Evolutionary conservation across 2,888 invertebrate genomes (phyloP), one percentile per base, ranked within the genome.

Genomic region (Nemurella pictetii): DNA sequence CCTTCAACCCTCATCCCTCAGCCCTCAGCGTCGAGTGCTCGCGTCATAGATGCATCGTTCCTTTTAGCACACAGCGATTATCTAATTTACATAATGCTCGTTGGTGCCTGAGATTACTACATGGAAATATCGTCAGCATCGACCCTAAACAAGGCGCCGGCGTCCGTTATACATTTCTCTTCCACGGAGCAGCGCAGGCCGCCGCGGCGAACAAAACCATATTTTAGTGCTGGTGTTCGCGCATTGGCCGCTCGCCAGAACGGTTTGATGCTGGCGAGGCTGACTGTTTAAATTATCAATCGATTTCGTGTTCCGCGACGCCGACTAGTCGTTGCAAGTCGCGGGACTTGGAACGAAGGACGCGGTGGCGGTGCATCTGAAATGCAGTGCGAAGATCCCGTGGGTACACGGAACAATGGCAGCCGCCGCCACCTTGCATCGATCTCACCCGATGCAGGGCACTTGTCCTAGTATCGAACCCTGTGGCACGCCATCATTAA

Each of bases 71-170:
- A 78, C 12, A 28, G 28, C 78, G 26, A 78, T 78, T 78, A 78
- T 78, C n/a, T 28, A 28, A 78, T 78, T 78, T 78, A 78, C 78
- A 78, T 78, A 78, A 78, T 78, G 30, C 28, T 30, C 28, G 30
- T 78, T 78, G 78, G 78, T 78, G 28, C 28, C 78, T 78, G 78
- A 78, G 78, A 78, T 78, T 78, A 78, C 78, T 28, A 55, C 55
- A 75, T 78, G 78, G 30, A 78, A 78, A 78, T 78, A 78, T 30
- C 78, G 30, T 78, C 28, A 28, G 78, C 28, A 78, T 78, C 78
- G 78, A 78, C 78, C 78, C 28, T 78, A n/a, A 28, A 28, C 78
- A 78, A 2, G 55, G 55, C 9, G 55, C 12, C 55, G 26, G 27
- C 26, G 28, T 30, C 30, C 5, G n/a, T 27, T 4, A 78, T 78